Percentiles rank a stretch among this genome's conserved stretches.
These are phyloP conservation scores for human (Homo sapiens) DNA, from an alignment of 2,113 vertebrate species.

Conservation along the genomic window DNA sequence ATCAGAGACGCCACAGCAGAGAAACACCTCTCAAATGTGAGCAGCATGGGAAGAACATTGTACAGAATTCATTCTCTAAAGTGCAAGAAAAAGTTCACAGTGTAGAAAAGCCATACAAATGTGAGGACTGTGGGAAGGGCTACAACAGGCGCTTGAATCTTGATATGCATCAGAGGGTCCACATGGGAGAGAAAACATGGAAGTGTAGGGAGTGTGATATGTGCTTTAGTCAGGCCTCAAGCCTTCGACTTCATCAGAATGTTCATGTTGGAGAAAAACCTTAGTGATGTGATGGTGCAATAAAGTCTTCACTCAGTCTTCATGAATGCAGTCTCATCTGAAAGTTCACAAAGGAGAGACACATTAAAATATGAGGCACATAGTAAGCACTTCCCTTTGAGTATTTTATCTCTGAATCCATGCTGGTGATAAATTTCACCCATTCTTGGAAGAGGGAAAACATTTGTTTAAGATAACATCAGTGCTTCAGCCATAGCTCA, in stretches of 20 bases:
- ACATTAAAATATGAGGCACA: background rate
- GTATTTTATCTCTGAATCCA: conserved; percentile 20
- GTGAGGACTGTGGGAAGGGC: background rate
- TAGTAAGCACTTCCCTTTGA: background rate
- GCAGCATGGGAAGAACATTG: background rate
- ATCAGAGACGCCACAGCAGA: conserved; percentile 20
- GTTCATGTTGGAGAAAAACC: background rate
- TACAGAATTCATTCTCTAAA: background rate
- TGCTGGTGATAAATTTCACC: background rate
- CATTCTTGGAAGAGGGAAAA: background rate
- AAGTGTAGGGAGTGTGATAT: background rate
- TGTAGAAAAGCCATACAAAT: conserved; percentile 16
- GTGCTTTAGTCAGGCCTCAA: conserved; percentile 13
- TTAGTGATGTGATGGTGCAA: background rate
- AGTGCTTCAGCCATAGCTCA: background rate
- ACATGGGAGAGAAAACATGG: background rate
- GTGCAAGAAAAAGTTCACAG: background rate
- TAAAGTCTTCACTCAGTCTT: background rate
- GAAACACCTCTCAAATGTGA: background rate
- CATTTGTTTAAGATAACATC: background rate
- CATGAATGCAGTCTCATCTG: background rate
- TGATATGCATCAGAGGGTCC: background rate
- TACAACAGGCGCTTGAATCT: background rate
- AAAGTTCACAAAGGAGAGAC: background rate
- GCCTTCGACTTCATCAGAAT: background rate